Evolutionary conservation across 2,113 vertebrate genomes (phyloP).

Genomic region (Archilochus colubris): DNA sequence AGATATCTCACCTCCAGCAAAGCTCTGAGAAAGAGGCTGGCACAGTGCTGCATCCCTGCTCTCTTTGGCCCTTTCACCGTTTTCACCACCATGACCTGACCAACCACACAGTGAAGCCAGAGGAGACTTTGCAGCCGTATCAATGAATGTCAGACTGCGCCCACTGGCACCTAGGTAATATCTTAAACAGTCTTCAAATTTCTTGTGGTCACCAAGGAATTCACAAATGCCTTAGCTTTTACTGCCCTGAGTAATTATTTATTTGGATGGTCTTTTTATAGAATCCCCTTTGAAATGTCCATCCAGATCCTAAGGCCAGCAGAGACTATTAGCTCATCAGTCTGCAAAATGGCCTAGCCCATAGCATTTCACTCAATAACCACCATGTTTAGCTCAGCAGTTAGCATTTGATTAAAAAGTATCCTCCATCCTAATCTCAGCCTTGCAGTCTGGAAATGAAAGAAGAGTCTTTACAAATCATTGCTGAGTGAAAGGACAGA

Average conservation of each 20-base stretch:
- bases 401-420: slow-evolving; percentile 22
- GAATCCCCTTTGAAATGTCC: slow-evolving; percentile 34
- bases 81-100: not conserved
- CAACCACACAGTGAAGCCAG: not conserved
- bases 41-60: not conserved
- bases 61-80: not conserved
- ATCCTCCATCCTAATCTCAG: not conserved
- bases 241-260: slow-evolving; percentile 60
- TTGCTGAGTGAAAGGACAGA: not conserved
- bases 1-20: accelerated
- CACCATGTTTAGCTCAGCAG: slow-evolving; percentile 47
- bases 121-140: not conserved
- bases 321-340: slow-evolving; percentile 44
- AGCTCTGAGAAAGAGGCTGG: not conserved
- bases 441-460: not conserved
- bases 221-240: slow-evolving; percentile 41
- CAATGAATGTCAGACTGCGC: not conserved
- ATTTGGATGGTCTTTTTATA: slow-evolving; percentile 49
- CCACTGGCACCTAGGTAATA: not conserved
- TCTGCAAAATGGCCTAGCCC: not conserved
- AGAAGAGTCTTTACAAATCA: not conserved
- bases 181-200: not conserved
- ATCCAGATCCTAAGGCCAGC: slow-evolving; percentile 18
- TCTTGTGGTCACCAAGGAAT: slow-evolving; percentile 37
- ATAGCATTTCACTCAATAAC: slow-evolving; percentile 43